Base-by-base conservation (phyloP, 2,888 invertebrate species). In the Orthonevra nobilis region DNA sequence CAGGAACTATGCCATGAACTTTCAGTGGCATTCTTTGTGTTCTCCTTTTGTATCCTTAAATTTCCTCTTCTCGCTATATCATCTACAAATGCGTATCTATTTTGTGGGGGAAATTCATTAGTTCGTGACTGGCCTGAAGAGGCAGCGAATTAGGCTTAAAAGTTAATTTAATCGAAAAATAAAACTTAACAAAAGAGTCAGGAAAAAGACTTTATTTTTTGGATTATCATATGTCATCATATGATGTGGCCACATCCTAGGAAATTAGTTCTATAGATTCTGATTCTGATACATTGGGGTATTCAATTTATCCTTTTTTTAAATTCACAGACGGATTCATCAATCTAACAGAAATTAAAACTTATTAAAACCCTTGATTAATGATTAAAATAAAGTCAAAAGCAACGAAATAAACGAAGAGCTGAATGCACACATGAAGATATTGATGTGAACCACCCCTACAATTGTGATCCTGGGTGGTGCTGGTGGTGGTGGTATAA, bases 1-100 rank as follows among this genome's bases (percentile, higher is more conserved):
- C 54, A 23, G 19, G 61, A 73, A 73, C 66, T 79, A 61, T 70
- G 64, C 38, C 32, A 52, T 64, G 44, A 72, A 72, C 48, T 60
- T 68, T 73, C 42, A 48, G 28, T 48, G 54, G 61, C 28, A 79
- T 79, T 68, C 79, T 60, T 56, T 34, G 20, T 10, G 15, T 48
- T 10, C 60, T 46, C 30, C 30, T 46, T 19, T 58, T 64, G 38
- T 64, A 46, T 66, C 46, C 46, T 64, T 34, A 52, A 58, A 58
- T 58, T 58, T 60, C 10, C n/a, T n/a, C n/a, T n/a, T n/a, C n/a
- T n/a, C n/a, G n/a, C n/a, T n/a, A n/a, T n/a, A n/a, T 26, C 19
- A 12, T 50, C 38, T 54, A 75, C 23, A 26, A 64, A 34, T 64
- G 38, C 36, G 38, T 63, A 15, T 38, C 38, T n/a, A 36, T 32